Base-by-base conservation (phyloP, 2,113 vertebrate species). In the Marmota flaviventris region DNA sequence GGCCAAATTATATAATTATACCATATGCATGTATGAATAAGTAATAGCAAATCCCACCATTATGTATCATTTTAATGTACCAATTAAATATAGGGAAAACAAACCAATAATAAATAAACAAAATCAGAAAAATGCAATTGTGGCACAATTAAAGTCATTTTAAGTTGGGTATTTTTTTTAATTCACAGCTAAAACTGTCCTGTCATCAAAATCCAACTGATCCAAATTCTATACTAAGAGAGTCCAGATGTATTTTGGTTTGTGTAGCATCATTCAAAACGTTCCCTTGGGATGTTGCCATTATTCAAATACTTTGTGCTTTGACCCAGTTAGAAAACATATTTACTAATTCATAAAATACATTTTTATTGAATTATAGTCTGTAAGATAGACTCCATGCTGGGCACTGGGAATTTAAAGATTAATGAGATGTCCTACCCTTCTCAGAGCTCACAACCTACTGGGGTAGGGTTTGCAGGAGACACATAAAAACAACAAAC, bases 261-360 rank as follows among this genome's bases (percentile, higher is more conserved):
- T 84, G 18, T 78, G 61, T 48, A 93, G 29, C 61, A 88, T 88
- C 37, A 88, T 92, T 18, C 77, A 87, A 88, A 96, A 93, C 1
- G 75, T 91, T 91, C n/a, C 24, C 18, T 67, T 82, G 53, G 14
- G 70, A 63, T 75, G 78, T 53, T 95, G 53, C 17, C 37, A 83
- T 93, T 87, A 88, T 96, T 83, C n/a, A 89, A 93, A 65, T 86
- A 45, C 53, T 76, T 90, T 79, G 42, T 93, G 58, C n/a, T 95
- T 92, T 97, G 93, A 88, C 37, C 76, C 76, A 96, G 27, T 77
- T 83, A 83, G 29, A 93, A 10, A 14, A 73, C 53, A 53, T 85
- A 79, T 72, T 96, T 95, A 92, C 58, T 95, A 96, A 96, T 92
- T 96, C 79, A 95, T 85, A 89, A 95, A 85, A 89, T 90, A 95